Evolutionary conservation across 1,140 invertebrate species (phyloP), one percentile per base, ranked within the genome.

Genomic region (Drosophila kepulauana): DNA sequence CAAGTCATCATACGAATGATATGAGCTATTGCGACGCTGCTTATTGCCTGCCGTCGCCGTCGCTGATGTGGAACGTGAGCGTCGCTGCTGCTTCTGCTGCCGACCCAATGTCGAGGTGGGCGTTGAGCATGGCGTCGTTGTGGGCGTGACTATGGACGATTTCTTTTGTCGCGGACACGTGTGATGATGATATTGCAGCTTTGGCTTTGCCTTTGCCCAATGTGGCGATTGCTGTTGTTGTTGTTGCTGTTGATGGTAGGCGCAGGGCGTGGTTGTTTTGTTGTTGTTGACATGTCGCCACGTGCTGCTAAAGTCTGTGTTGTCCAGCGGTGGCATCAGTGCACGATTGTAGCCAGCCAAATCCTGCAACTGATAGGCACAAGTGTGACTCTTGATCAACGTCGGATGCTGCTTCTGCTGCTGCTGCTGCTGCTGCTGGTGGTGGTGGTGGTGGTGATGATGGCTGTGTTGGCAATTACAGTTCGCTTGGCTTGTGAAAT

Each of bases 1-100:
- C 61, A 91, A 57, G 61, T 91, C 90, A 48, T 91, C 91, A 48
- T 84, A 91, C 45, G 91, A 88, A 76, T 91, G 90, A 62, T 91
- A 91, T 6, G 86, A 91, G 52, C 91, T 90, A 43, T 89, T 89
- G 30, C 86, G 69, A 0, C 85, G 59, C 57, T 82, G 75, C 49
- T 89, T 89, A 59, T 67, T 49, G n/a, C 33, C 7, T 8, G 69
- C 48, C n/a, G 81, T 49, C 30, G 79, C 45, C 30, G 70, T 45
- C 13, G 81, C 54, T 25, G 79, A 80, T 38, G 82, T 66, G 15
- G 89, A 79, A 43, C 88, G 75, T 38, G 75, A 78, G 20, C 77
- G 59, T 45, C 69, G 59, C 25, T 76, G 75, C 25, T 25, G 20
- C 30, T 33, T 33, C 20, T 76, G 72, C 20, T 76, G 70, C n/a